These are phyloP conservation scores for Acanthisitta chloris DNA, from an alignment of 2,113 vertebrate genomes.

Conservation along the genomic window DNA sequence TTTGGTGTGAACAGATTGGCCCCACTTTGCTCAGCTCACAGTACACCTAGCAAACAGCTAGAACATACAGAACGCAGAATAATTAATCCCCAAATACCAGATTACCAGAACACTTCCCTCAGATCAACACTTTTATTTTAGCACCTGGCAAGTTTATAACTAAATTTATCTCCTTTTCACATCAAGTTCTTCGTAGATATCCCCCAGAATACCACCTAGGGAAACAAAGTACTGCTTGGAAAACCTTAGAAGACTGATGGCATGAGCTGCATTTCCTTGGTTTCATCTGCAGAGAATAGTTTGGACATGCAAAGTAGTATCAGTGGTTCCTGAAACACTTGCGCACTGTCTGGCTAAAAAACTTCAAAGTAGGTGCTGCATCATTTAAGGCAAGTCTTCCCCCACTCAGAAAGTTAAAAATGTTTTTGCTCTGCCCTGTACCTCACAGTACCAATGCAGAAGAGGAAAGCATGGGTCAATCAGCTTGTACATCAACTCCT, in stretches of 20 bases:
- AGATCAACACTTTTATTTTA: background rate
- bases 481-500: background rate
- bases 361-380: background rate
- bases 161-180: background rate
- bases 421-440: background rate
- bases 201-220: background rate
- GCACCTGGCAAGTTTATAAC: background rate
- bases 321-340: background rate
- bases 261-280: background rate
- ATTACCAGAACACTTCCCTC: background rate
- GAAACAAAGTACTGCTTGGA: background rate
- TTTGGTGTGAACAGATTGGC: slow-evolving; percentile 21
- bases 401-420: background rate
- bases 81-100: background rate
- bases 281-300: background rate
- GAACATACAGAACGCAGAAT: background rate
- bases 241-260: background rate
- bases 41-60: background rate
- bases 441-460: background rate
- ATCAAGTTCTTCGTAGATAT: background rate
- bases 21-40: slow-evolving; percentile 19
- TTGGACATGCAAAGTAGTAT: background rate
- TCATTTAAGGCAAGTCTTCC: background rate
- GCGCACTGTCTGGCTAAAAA: background rate
- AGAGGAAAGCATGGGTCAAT: background rate